Conservation (phyloP, 2,888 invertebrate species). For the Iphiclides podalirius region DNA sequence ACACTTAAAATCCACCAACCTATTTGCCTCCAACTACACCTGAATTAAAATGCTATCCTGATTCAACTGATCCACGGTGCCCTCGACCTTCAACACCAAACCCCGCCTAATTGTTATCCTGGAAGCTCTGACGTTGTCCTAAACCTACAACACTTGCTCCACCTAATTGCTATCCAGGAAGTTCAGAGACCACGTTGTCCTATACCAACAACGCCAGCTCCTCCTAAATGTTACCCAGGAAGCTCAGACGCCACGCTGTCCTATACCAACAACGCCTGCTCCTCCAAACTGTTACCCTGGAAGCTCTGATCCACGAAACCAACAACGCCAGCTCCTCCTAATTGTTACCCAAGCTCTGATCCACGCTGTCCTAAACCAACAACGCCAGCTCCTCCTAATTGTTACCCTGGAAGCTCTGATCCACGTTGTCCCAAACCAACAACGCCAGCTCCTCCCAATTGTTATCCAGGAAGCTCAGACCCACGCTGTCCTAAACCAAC, state of each 20-base stretch:
- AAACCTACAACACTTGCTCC: too few species aligned
- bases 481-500: constrained; percentile 29
- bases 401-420: constrained; percentile 44
- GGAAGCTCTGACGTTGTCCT: too few species aligned
- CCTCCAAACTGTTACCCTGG: constrained; percentile 46
- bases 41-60: constrained; percentile 46
- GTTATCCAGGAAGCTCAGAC: constrained; percentile 39
- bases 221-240: too few species aligned
- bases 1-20: constrained; percentile 35
- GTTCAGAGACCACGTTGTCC: too few species aligned
- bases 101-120: constrained; percentile 30
- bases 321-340: constrained; percentile 25
- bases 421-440: constrained; percentile 35
- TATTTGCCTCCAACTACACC: constrained; percentile 35
- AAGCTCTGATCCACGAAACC: constrained; percentile 46
- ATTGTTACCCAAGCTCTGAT: constrained; percentile 47
- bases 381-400: constrained; percentile 38
- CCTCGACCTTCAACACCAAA: constrained; percentile 39
- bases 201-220: too few species aligned
- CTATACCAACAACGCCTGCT: constrained; percentile 26
- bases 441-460: constrained; percentile 33
- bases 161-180: too few species aligned
- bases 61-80: constrained; percentile 41
- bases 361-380: constrained; percentile 45
- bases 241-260: constrained; percentile 41